A percentile compares a stretch with the other conserved stretches of the same genome.
phyloP scores from a whole-genome alignment of 2,888 invertebrate species.

The Pristionchus arcanus region DNA sequence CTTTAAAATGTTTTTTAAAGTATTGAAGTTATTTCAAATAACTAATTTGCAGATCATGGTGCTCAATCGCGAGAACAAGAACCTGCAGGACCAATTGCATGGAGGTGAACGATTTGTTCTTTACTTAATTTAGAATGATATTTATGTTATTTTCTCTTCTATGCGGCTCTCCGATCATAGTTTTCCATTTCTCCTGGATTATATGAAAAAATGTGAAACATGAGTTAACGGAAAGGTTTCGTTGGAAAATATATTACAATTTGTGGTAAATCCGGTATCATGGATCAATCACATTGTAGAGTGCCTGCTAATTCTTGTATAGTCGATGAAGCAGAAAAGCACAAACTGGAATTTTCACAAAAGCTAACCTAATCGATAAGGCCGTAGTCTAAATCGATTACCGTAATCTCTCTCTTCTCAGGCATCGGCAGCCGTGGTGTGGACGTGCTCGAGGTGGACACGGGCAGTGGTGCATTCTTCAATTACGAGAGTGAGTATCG shows the following conservation, averaged over 20 bases:
- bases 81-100: constrained; percentile 46
- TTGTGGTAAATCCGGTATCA: too few relatives aligned
- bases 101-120: not conserved
- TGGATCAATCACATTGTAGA: too few relatives aligned
- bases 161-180: too few relatives aligned
- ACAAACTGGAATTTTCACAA: too few relatives aligned
- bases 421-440: constrained; percentile 45
- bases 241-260: too few relatives aligned
- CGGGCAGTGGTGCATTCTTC: constrained; percentile 52
- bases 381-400: too few relatives aligned
- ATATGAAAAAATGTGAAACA: not conserved
- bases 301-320: too few relatives aligned
- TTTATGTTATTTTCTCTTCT: not conserved
- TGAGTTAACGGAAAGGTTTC: not conserved
- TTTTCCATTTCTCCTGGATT: too few relatives aligned
- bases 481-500: constrained; percentile 53
- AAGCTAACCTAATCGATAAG: too few relatives aligned
- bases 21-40: not conserved
- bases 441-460: constrained; percentile 52
- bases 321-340: too few relatives aligned
- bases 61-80: constrained; percentile 13
- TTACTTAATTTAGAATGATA: not conserved
- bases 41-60: not conserved
- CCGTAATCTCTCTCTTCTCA: not conserved
- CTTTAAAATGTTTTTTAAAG: not conserved